Base-by-base conservation (phyloP, 2,113 vertebrate species). In the Dunckerocampus dactyliophorus region DNA sequence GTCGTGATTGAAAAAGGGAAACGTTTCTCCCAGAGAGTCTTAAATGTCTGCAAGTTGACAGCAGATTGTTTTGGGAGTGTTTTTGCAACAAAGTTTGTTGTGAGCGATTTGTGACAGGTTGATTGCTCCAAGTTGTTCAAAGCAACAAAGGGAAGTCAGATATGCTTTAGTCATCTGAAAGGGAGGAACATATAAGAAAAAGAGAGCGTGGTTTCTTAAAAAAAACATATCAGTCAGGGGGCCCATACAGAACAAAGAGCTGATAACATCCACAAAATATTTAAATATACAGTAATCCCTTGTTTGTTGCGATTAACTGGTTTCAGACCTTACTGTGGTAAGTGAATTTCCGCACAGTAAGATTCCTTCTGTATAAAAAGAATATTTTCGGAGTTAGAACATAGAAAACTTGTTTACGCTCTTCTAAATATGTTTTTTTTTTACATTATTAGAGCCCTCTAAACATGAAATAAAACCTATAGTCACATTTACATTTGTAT, bases 211-310 rank as follows among this genome's bases (percentile, higher is more conserved):
- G 43, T 56, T 47, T 60, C 28, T 51, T 49, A 53, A 56, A 52
- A 20, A 3, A 59, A 74, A 34, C 24, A 47, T 60, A 51, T 57
- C 51, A 56, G 57, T 50, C 61, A 43, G 34, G 37, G 16, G 66
- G 49, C 9, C 19, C 17, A 49, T 2, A 11, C 20, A 24, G 48
- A 63, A 47, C 16, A 45, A 47, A 34, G 31, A 56, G 47, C 21
- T 49, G 72, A 79, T 62, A 73, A 59, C 47, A 9, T 71, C 54
- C 28, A 52, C 56, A 19, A 69, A 69, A 74, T 47, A 72, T 63
- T 71, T 73, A 10, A n/a, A 45, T 34, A 34, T 34, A 34, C 4
- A 34, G 31, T 34, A 34, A 7, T 34, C 31, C 31, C 4, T 34
- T 8, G 31, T 34, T 34, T 34, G 6, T 34, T 5, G 31, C 4